Conservation (phyloP, 2,113 vertebrate genomes). For the Chionodraco myersi region DNA sequence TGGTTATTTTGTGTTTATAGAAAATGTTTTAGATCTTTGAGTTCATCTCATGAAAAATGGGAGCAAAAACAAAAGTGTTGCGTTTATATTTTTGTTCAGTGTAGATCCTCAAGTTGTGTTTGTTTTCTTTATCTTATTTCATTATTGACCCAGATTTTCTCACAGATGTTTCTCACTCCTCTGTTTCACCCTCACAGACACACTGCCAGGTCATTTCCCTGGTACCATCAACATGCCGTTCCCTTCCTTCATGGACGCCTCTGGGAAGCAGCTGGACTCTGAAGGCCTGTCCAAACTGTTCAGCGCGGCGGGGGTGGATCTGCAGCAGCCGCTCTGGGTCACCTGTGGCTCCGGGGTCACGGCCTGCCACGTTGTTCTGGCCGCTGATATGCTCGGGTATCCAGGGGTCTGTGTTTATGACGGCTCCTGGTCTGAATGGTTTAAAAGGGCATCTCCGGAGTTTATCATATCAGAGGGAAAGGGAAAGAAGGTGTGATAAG, state of each 20-base stretch:
- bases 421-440: slow-evolving; percentile 96
- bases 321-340: slow-evolving; percentile 86
- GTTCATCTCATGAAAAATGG: no score
- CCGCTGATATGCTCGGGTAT: slow-evolving; percentile 90
- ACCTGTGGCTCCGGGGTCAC: slow-evolving; percentile 94
- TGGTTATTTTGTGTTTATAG: no score
- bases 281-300: slow-evolving; percentile 87
- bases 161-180: background rate
- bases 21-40: no score
- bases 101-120: background rate
- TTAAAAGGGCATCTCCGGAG: slow-evolving; percentile 87
- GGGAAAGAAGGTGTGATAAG: slow-evolving; percentile 82
- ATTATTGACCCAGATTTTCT: no score
- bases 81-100: no score
- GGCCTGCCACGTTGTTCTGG: slow-evolving; percentile 90
- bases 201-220: slow-evolving; percentile 92
- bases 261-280: slow-evolving; percentile 86
- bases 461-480: slow-evolving; percentile 89
- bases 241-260: slow-evolving; percentile 85
- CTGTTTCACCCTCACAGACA: slow-evolving; percentile 76
- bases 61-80: no score
- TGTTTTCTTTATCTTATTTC: background rate
- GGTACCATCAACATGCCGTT: slow-evolving; percentile 91
- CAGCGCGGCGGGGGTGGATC: slow-evolving; percentile 84
- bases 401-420: slow-evolving; percentile 88